Evolutionary conservation across 2,797 vertebrate species (phyloP), one percentile per base, ranked within the genome.

Genomic region (Peromyscus attwateri): DNA sequence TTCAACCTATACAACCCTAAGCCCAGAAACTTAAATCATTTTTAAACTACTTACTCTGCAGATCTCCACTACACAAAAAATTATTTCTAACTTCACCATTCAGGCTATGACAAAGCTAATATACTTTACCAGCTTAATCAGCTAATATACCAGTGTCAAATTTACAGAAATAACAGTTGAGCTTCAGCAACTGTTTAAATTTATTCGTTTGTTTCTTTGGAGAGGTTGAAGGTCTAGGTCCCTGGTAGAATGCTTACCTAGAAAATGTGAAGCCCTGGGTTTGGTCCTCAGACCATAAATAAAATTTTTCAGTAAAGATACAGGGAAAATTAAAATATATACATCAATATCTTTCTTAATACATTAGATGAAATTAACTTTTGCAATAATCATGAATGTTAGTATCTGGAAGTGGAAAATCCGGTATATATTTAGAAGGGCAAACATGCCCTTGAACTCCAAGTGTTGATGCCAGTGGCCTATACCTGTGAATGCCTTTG

Each of bases 121-220:
- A 43, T 10, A 55, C 27, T 73, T 87, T 77, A 27, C 62, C 43
- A 31, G 27, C 75, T 88, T 98, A 94, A 96, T 92, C 77, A 96
- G 43, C 34, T 89, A 92, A 31, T 83, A 85, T 68, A 93, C 71
- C 94, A 94, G 81, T 95, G 64, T 43, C 70, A 90, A 37, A 92
- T 96, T 97, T 96, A 95, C 77, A 82, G 64, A 97, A 98, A n/a
- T 96, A 49, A 79, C 46, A 88, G 0, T 84, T 92, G 13, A 97
- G 95, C 31, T 92, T 96, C 43, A 3, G 80, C 93, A 95, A 91
- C 87, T 76, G 8, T 77, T 16, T 84, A 96, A 76, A 93, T 97
- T 92, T 96, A 97, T 97, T 73, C 95, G 25, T 97, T 96, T 88
- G 27, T 96, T 97, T 96, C 68, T 68, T 37, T 81, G 82, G 17